phyloP scores from a whole-genome alignment of 2,113 vertebrate genomes.

The Cyanocitta stelleri region DNA sequence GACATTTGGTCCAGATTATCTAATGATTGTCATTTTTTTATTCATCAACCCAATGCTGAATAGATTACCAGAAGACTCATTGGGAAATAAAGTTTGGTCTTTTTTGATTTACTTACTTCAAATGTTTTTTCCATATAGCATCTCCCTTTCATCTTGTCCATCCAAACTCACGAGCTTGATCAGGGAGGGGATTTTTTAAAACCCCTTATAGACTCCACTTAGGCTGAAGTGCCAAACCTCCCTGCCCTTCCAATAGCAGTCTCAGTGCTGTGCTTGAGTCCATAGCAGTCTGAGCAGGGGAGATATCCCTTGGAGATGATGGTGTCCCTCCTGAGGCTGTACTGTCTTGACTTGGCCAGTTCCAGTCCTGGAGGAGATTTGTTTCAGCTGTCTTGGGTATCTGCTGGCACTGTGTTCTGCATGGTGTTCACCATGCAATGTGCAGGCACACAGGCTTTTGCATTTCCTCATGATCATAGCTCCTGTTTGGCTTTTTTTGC shows the following conservation, averaged over 20 bases:
- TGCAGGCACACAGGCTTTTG: not conserved
- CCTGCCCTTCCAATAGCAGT: not conserved
- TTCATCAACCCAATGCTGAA: not conserved
- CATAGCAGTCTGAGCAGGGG: fast-evolving
- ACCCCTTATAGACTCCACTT: not conserved
- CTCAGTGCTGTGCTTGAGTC: not conserved
- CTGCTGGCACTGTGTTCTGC: not conserved
- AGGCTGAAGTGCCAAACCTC: not conserved
- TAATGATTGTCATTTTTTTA: not conserved
- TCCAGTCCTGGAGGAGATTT: not conserved
- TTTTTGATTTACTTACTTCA: not conserved
- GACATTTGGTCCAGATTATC: not conserved
- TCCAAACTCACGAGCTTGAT: not conserved
- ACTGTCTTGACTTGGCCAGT: not conserved
- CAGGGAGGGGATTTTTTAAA: not conserved
- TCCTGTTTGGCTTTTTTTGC: not conserved
- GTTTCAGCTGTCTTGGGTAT: not conserved
- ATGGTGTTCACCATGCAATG: fast-evolving
- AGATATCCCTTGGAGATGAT: not conserved
- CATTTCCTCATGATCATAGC: fast-evolving
- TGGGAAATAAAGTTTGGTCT: not conserved
- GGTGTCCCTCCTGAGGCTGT: not conserved
- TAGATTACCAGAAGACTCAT: not conserved
- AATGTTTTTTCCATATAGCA: not conserved
- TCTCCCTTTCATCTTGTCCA: not conserved